phyloP scores from a whole-genome alignment of 2,797 vertebrate genomes.

The Lophura swinhoii region DNA sequence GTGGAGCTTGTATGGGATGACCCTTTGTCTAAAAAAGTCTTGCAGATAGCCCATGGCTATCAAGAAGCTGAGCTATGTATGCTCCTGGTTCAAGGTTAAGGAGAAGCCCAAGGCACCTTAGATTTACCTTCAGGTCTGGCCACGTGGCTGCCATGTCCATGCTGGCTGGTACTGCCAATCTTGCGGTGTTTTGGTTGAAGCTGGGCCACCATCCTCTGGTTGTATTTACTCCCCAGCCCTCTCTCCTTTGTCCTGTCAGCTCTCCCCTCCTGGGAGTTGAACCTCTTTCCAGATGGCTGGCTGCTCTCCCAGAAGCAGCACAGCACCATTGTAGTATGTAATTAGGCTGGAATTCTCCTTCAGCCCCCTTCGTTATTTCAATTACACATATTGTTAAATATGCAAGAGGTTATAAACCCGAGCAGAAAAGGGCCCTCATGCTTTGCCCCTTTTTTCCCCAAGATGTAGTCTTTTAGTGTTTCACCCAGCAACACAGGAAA shows the following conservation, averaged over 20 bases:
- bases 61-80: neutral
- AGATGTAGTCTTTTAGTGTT: neutral
- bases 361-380: conserved; percentile 18
- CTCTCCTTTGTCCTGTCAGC: conserved; percentile 56
- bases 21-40: too few species aligned
- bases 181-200: neutral
- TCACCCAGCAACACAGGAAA: neutral
- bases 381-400: conserved; percentile 3
- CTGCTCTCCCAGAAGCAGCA: conserved; percentile 66
- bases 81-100: neutral
- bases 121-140: neutral
- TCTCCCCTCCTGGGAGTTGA: conserved; percentile 30
- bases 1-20: too few species aligned
- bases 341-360: conserved; percentile 62
- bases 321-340: conserved; percentile 60
- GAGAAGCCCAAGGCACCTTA: neutral
- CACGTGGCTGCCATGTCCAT: fast-evolving
- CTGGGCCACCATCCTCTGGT: conserved; percentile 29
- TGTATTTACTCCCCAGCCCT: conserved; percentile 31
- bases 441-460: neutral
- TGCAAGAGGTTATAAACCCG: conserved; percentile 1
- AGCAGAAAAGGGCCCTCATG: neutral
- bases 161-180: neutral
- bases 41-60: neutral
- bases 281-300: conserved; percentile 73